Base-by-base conservation (phyloP, 2,113 vertebrate species). In the Muntiacus reevesi region DNA sequence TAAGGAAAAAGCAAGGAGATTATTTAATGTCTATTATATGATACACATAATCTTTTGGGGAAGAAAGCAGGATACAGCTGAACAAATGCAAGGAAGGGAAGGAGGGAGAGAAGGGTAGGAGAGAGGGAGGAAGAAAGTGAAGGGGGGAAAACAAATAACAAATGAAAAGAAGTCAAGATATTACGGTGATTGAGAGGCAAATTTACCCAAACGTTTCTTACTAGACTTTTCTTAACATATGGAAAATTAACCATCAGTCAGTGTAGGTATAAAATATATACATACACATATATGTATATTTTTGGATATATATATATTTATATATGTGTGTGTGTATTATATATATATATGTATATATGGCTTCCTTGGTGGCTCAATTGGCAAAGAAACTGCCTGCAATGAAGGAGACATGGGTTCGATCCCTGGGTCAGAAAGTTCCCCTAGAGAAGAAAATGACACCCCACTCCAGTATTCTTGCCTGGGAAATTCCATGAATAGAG, bases 41-140 rank as follows among this genome's bases (percentile, higher is more conserved):
- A 57, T 4, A 14, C 50, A 74, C 10, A 64, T 85, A 50, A 21
- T 92, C 52, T 87, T 92, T 60, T 19, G 25, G 36, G 33, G 36
- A 71, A 33, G 30, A 60, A 78, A 89, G 36, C 33, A 78, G 50
- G 8, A 30, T 92, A 59, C 87, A 50, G 52, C 17, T 87, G 52
- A 87, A 60, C 43, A 95, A 94, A 27, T 87, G n/a, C 79, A 57
- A 86, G 52, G 23, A 78, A 85, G 8, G 45, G 33, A 43, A 40
- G 15, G 27, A 74, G 9, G 28, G 43, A 89, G 36, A 13, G 67
- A 89, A 43, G 28, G n/a, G 52, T 25, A 21, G 30, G 27, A 82
- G n/a, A 33, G 9, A 57, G 27, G 12, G 16, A 27, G 45, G 19
- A 33, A 33, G 5, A 17, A 23, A 55, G 33, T 1, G 2, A 84